Percentiles rank a stretch among this genome's conserved stretches.
Evolutionary conservation across 2,113 vertebrate species (phyloP).

Genomic region (Elephantulus edwardii): DNA sequence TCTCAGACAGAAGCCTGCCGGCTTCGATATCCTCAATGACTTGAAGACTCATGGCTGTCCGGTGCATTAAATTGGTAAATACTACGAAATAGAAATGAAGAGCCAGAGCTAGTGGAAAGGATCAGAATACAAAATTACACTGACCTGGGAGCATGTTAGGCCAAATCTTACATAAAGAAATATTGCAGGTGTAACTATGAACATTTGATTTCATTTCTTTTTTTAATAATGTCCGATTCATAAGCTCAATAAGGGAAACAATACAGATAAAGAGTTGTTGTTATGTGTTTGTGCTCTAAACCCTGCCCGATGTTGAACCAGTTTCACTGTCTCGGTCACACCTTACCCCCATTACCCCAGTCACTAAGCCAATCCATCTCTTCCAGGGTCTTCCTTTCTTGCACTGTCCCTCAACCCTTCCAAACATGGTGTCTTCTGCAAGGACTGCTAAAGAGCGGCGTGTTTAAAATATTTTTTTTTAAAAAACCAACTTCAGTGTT

Average conservation of each 20-base stretch:
- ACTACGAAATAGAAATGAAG: neutral
- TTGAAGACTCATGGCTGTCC: neutral
- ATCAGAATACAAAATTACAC: slow-evolving; percentile 16
- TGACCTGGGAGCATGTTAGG: neutral
- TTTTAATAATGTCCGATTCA: neutral
- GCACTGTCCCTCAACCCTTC: no score
- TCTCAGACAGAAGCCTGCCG: neutral
- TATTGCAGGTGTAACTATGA: neutral
- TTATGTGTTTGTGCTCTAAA: no score
- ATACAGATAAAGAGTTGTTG: neutral
- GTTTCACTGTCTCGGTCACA: no score
- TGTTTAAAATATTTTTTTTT: no score
- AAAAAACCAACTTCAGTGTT: no score
- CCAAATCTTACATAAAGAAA: neutral
- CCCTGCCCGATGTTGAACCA: no score
- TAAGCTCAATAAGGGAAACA: neutral
- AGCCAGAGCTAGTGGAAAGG: neutral
- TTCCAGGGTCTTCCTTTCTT: no score
- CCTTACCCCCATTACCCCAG: no score
- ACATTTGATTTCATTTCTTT: neutral
- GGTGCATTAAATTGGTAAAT: neutral
- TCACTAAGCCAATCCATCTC: no score
- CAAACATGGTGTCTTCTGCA: no score
- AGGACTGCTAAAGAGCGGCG: no score
- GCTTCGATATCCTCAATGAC: neutral